Conservation (phyloP, 2,113 vertebrate genomes). For the Casuarius casuarius region DNA sequence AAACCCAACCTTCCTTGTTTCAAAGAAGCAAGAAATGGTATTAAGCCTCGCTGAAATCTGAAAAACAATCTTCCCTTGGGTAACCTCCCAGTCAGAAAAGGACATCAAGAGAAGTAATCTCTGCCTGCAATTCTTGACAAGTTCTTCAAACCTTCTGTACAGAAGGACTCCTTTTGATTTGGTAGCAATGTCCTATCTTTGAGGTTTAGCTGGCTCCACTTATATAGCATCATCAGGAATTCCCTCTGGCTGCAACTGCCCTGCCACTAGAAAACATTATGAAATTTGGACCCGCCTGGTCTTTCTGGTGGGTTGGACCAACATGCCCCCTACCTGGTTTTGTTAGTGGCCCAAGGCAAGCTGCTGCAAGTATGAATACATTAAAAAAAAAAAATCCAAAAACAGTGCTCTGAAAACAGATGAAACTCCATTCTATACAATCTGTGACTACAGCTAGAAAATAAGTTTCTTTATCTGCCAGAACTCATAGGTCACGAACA, state of each 20-base stretch:
- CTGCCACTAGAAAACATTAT: background rate
- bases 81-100: background rate
- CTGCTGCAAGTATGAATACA: background rate
- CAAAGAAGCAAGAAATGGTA: background rate
- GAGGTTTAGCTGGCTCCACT: background rate
- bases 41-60: background rate
- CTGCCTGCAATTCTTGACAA: background rate
- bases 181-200: background rate
- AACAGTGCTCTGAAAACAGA: background rate
- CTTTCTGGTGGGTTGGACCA: background rate
- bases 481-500: background rate
- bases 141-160: background rate
- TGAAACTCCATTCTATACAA: background rate
- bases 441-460: background rate
- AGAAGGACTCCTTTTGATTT: background rate
- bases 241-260: background rate
- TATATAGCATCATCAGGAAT: background rate
- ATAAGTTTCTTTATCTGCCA: background rate
- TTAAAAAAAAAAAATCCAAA: background rate
- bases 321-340: background rate
- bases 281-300: background rate
- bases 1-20: background rate
- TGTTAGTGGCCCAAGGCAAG: background rate
- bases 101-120: background rate
- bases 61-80: background rate